Conservation (phyloP, 2,888 invertebrate genomes). For the Gymnocheta viridis region DNA sequence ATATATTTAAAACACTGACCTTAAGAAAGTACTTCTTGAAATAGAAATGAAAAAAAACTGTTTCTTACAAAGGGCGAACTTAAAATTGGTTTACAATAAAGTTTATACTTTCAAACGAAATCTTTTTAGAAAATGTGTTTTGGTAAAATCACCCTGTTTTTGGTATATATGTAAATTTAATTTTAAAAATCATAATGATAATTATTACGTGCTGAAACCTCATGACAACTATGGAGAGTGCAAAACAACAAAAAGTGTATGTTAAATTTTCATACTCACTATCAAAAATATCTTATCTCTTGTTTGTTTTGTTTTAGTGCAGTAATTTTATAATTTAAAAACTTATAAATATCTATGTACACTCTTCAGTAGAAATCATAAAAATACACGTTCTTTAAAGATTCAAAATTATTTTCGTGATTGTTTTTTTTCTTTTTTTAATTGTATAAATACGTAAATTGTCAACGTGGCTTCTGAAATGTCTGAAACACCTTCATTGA, state of each 20-base stretch:
- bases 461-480: conserved; percentile 64
- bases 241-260: background rate
- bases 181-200: too few species aligned
- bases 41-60: too few species aligned
- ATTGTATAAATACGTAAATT: conserved; percentile 19
- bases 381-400: conserved; percentile 34
- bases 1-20: too few species aligned
- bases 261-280: background rate
- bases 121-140: too few species aligned
- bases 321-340: conserved; percentile 14
- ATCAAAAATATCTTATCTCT: conserved; percentile 20
- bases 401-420: background rate
- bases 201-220: too few species aligned
- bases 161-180: too few species aligned
- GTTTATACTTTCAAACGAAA: too few species aligned
- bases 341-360: conserved; percentile 16
- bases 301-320: conserved; percentile 12
- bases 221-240: too few species aligned
- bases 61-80: too few species aligned
- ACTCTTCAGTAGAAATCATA: background rate
- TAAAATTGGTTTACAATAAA: too few species aligned
- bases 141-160: too few species aligned
- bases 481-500: conserved; percentile 40
- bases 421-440: conserved; percentile 11
- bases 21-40: too few species aligned